Evolutionary conservation across 2,888 invertebrate genomes (phyloP).

Genomic region (Tupiocoris notatus): DNA sequence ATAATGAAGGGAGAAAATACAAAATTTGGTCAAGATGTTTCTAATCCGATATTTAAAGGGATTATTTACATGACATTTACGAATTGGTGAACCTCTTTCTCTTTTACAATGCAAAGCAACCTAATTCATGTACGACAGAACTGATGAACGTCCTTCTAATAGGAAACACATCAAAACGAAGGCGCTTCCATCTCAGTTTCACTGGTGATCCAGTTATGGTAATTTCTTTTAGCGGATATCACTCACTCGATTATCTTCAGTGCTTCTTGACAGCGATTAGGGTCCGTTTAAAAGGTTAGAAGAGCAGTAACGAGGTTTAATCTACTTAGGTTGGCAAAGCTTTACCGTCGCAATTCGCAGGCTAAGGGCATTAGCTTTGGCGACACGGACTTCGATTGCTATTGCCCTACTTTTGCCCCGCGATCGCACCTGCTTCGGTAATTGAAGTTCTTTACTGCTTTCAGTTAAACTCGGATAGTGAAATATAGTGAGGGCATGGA

Average conservation of each 20-base stretch:
- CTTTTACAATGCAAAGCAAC: too few species aligned
- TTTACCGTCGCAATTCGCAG: background rate
- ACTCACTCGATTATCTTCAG: background rate
- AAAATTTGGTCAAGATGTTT: too few species aligned
- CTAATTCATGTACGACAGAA: too few species aligned
- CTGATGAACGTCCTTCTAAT: too few species aligned
- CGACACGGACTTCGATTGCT: background rate
- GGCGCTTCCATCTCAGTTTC: too few species aligned
- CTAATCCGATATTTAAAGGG: too few species aligned
- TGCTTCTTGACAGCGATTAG: background rate
- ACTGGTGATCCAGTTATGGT: background rate
- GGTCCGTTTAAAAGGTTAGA: slow-evolving; percentile 1
- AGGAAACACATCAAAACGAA: too few species aligned
- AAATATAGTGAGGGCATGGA: too few species aligned
- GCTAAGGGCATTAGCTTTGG: background rate
- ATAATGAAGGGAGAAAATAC: too few species aligned
- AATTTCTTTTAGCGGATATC: slow-evolving; percentile 6
- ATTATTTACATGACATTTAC: too few species aligned
- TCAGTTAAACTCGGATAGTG: too few species aligned
- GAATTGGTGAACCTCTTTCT: too few species aligned
- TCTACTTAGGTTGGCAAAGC: slow-evolving; percentile 4
- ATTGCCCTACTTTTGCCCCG: background rate
- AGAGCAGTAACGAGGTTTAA: background rate
- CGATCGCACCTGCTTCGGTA: background rate
- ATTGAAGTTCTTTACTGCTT: background rate